Evolutionary conservation across 2,797 vertebrate species (phyloP).

Genomic region (Heterohyrax brucei): DNA sequence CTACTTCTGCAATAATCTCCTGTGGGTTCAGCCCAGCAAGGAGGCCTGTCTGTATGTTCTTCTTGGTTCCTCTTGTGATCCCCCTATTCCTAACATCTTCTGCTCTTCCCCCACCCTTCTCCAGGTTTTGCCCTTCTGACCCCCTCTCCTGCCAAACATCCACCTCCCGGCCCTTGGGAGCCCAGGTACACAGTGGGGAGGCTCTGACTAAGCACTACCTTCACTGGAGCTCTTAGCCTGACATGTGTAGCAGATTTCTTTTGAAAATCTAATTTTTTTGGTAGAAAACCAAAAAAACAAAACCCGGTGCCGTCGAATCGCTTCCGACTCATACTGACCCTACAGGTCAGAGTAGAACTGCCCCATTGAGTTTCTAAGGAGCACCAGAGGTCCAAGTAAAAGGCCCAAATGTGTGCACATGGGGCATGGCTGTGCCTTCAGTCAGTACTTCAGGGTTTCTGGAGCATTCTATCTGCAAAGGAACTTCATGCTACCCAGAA

Average conservation of each 20-base stretch:
- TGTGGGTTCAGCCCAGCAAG: not conserved
- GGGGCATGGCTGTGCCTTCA: accelerated
- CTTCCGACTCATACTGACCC: no score
- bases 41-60: not conserved
- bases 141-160: not conserved
- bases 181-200: not conserved
- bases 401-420: no score
- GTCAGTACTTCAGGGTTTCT: not conserved
- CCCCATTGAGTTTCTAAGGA: no score
- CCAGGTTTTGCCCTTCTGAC: not conserved
- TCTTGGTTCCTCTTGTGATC: no score
- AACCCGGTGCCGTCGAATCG: no score
- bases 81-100: not conserved
- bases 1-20: not conserved
- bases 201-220: not conserved
- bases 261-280: not conserved
- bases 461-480: not conserved
- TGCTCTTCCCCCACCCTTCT: not conserved
- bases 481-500: no score
- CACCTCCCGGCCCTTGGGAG: not conserved
- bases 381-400: not conserved
- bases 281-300: no score
- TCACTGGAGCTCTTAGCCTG: not conserved
- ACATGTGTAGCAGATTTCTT: not conserved
- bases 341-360: no score